These are phyloP conservation scores for Brachynemurus nebulosus DNA, from an alignment of 2,888 invertebrate genomes.

Conservation along the genomic window DNA sequence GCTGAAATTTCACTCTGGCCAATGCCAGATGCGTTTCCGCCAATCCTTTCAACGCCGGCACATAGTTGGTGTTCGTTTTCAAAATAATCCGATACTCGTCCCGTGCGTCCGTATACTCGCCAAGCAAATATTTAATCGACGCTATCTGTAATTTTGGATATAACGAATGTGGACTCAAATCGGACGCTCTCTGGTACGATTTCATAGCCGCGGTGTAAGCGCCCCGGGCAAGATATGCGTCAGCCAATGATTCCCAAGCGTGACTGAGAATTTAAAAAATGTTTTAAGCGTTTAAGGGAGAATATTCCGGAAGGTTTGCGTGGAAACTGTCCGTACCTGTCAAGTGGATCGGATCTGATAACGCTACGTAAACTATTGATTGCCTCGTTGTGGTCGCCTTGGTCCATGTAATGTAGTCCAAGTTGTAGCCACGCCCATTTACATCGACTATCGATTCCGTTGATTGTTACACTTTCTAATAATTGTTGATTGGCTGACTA, in stretches of 20 bases:
- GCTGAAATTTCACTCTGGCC: slow-evolving; percentile 48
- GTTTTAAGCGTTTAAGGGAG: background rate
- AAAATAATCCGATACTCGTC: slow-evolving; percentile 49
- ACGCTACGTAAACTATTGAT: slow-evolving; percentile 62
- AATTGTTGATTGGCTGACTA: slow-evolving; percentile 48
- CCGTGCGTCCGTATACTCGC: slow-evolving; percentile 60
- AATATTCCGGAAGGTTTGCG: background rate
- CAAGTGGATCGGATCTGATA: slow-evolving; percentile 49
- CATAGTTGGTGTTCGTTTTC: slow-evolving; percentile 38
- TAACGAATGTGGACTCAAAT: slow-evolving; percentile 45
- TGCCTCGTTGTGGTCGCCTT: slow-evolving; percentile 57
- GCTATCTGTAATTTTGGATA: slow-evolving; percentile 68
- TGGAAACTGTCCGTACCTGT: slow-evolving; percentile 35
- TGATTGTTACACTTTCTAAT: slow-evolving; percentile 34
- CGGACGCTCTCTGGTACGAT: slow-evolving; percentile 65
- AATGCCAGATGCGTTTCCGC: slow-evolving; percentile 65
- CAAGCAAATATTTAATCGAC: slow-evolving; percentile 53
- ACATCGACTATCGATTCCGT: slow-evolving; percentile 29
- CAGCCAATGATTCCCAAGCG: slow-evolving; percentile 80
- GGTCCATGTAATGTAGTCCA: slow-evolving; percentile 65
- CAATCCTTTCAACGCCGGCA: slow-evolving; percentile 66
- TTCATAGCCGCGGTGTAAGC: slow-evolving; percentile 82
- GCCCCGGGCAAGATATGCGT: slow-evolving; percentile 78
- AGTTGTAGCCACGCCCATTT: slow-evolving; percentile 75
- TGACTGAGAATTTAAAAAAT: slow-evolving; percentile 27